Base-by-base conservation (phyloP, 2,113 vertebrate species). In the Phasianus colchicus region DNA sequence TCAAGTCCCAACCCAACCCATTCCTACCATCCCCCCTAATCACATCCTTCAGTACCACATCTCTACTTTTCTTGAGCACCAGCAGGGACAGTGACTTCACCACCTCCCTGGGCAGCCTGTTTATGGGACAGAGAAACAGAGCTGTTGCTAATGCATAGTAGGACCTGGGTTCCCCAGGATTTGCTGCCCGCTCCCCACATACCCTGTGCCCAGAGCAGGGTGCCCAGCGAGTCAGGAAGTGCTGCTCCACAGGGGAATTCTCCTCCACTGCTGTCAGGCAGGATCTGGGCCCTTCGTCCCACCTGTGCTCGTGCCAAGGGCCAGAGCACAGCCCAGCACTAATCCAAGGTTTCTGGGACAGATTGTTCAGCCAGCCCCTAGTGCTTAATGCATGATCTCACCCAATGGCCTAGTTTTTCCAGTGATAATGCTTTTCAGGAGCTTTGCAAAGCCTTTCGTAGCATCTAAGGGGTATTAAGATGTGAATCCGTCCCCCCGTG, bases 301-400 rank as follows among this genome's bases (percentile, higher is more conserved):
- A 88, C 93, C 95, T 93, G 93, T 82, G 74, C 29, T 86, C 64
- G 55, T 93, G 86, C 95, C 94, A 96, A 94, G 76, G 83, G 63
- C 93, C 87, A 88, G 72, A 91, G 92, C 87, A 85, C 80, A 89
- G 82, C 78, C 72, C 74, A 96, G 95, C 45, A 60, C 60, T 94
- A 93, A 94, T 92, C 83, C 93, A 89, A 94, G 85, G 54, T 86
- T 92, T 95, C 94, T 90, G 93, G 94, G 93, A 95, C 95, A 97
- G 86, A 94, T 95, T 94, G 91, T 90, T 96, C 95, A 91, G 94
- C 95, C 96, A 96, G 80, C 88, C 91, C 91, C 95, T 94, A 61
- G 94, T 65, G 95, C 81, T 91, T 96, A 94, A 90, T 90, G 94
- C 78, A 92, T 95, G 93, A 96, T 92, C 92, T 94, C 80, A 93